Base-by-base conservation (phyloP, 2,797 vertebrate genomes). In the Simalia tracyae region DNA sequence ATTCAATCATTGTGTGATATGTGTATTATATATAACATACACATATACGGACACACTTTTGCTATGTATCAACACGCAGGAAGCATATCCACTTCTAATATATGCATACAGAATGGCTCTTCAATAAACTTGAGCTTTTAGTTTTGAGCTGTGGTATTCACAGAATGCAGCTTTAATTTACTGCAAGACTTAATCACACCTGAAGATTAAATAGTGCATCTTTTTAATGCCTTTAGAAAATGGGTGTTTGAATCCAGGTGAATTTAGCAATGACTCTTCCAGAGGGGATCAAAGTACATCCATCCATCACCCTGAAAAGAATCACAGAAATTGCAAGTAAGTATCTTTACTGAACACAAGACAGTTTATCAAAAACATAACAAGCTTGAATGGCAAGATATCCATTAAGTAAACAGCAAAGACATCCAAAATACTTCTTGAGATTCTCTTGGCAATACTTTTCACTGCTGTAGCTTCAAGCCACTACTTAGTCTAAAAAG, bases 251-350 rank as follows among this genome's bases (percentile, higher is more conserved):
- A 93, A 94, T 87, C 76, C 92, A 36, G 86, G 90, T 93, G 28
- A 72, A 89, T 92, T 63, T 93, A 76, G 98, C 98, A 99, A 85
- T 98, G 97, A 12, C 97, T 97, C 97, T 99, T 99, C 99, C 98
- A 98, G 91, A 99, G 98, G 2, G 98, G 98, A 94, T 96, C 98
- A 96, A 98, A 96, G 95, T 98, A 99, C 46, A 98, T 96, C 99
- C 99, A 99, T 84, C 98, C 97, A 0, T 99, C 98, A 0, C 98
- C 99, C 99, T 99, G 97, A 93, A 97, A 89, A 89, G 1, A 84
- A 97, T 92, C 9, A 91, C 68, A 90, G 26, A 94, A 68, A 94
- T 36, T 54, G 85, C 76, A 81, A 56, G 84, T 5, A 31, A 91
- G 63, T 61, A 63, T 88, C 3, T 61, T 6, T 3, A 12, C 0